Percentiles rank a stretch among this genome's conserved stretches.
These are phyloP conservation scores for Temnothorax ravouxi DNA, from an alignment of 2,888 invertebrate genomes.

Conservation along the genomic window DNA sequence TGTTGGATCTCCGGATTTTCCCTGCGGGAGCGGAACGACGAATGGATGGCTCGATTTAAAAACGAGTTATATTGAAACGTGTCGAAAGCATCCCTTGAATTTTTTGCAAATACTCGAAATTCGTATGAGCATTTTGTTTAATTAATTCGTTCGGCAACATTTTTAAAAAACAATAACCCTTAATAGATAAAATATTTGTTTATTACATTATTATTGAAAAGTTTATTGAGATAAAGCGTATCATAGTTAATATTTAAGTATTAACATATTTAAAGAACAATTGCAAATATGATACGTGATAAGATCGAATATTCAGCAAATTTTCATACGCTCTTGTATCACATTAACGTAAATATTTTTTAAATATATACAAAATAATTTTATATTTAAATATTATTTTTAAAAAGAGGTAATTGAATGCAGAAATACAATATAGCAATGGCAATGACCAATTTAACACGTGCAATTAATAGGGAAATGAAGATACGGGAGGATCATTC, in stretches of 20 bases:
- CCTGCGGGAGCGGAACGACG: not conserved
- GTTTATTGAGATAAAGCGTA: not conserved
- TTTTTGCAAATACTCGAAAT: conserved; percentile 6
- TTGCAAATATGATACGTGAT: not conserved
- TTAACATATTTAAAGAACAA: not conserved
- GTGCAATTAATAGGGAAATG: not conserved
- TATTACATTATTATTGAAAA: not conserved
- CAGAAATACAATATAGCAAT: not conserved
- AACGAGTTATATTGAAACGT: conserved; percentile 32
- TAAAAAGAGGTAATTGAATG: not conserved
- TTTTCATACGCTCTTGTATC: not conserved
- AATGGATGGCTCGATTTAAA: conserved; percentile 40
- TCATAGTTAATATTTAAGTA: not conserved
- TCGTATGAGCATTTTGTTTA: not conserved
- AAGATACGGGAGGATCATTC: not conserved
- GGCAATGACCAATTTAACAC: not conserved
- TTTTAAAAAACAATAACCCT: not conserved
- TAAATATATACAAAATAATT: not conserved
- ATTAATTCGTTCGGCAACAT: not conserved
- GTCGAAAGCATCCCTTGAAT: not conserved
- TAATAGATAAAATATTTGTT: not conserved
- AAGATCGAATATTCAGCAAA: not conserved
- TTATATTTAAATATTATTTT: not conserved
- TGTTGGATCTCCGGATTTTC: conserved; percentile 15
- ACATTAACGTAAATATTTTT: not conserved